phyloP scores from a whole-genome alignment of 2,888 invertebrate genomes.

The Cabera pusaria region DNA sequence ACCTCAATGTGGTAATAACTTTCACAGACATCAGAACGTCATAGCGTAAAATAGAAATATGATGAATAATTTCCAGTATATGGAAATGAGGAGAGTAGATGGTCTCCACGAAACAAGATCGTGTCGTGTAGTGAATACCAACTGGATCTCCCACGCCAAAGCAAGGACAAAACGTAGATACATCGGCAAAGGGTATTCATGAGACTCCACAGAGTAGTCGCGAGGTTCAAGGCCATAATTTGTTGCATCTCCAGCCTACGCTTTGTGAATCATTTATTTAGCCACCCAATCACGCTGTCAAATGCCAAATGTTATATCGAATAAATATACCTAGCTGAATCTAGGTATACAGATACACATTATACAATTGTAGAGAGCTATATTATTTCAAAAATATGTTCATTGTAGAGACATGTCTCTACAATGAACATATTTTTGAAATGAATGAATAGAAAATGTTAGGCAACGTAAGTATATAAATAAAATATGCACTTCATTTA shows the following conservation, averaged over 20 bases:
- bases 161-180: conserved; percentile 34
- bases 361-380: no score
- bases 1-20: conserved; percentile 20
- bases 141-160: conserved; percentile 48
- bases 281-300: conserved; percentile 53
- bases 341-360: no score
- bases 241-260: conserved; percentile 72
- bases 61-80: conserved; percentile 23
- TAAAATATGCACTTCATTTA: no score
- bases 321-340: no score
- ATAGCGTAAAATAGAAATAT: conserved; percentile 15
- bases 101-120: conserved; percentile 25
- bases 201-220: conserved; percentile 40
- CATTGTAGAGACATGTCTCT: no score
- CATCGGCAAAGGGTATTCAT: conserved; percentile 41
- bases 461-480: no score
- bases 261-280: conserved; percentile 61
- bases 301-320: conserved; percentile 53
- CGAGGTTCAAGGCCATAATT: conserved; percentile 66
- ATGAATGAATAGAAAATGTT: no score
- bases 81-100: conserved; percentile 19
- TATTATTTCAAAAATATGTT: no score
- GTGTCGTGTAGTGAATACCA: conserved; percentile 30
- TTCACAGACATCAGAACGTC: conserved; percentile 14
- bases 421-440: no score